phyloP scores from a whole-genome alignment of 2,113 vertebrate species.

The Potamarius usumacintae region DNA sequence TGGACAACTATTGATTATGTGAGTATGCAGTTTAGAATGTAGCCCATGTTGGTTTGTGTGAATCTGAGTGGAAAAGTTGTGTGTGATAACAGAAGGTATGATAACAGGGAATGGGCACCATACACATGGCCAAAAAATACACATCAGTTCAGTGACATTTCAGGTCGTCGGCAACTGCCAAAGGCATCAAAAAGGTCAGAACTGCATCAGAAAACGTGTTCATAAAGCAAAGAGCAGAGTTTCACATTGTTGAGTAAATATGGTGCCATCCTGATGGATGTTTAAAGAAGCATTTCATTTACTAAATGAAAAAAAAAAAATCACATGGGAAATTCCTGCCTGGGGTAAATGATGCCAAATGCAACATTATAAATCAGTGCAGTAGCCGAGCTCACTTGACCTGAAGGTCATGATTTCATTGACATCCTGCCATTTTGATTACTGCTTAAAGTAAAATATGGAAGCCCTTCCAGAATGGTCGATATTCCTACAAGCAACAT shows the following conservation, averaged over 20 bases:
- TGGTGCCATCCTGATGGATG: not conserved
- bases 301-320: not conserved
- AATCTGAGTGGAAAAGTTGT: not conserved
- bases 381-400: slow-evolving; percentile 62
- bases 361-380: slow-evolving; percentile 70
- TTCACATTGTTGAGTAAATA: not conserved
- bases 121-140: not conserved
- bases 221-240: not conserved
- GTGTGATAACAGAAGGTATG: not conserved
- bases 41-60: not conserved
- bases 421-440: slow-evolving; percentile 72
- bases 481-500: slow-evolving; percentile 4
- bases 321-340: slow-evolving; percentile 15
- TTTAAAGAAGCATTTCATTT: slow-evolving; percentile 3
- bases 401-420: slow-evolving; percentile 73
- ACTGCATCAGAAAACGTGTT: not conserved
- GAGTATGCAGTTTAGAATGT: not conserved
- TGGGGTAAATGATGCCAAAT: slow-evolving; percentile 63
- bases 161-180: not conserved
- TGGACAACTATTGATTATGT: not conserved
- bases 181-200: not conserved
- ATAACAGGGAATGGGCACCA: not conserved
- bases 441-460: slow-evolving; percentile 51
- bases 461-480: not conserved
- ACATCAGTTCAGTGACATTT: too few species aligned